A percentile compares a stretch with the other conserved stretches of the same genome.
phyloP scores from a whole-genome alignment of 2,113 vertebrate species.

The Gavia stellata region DNA sequence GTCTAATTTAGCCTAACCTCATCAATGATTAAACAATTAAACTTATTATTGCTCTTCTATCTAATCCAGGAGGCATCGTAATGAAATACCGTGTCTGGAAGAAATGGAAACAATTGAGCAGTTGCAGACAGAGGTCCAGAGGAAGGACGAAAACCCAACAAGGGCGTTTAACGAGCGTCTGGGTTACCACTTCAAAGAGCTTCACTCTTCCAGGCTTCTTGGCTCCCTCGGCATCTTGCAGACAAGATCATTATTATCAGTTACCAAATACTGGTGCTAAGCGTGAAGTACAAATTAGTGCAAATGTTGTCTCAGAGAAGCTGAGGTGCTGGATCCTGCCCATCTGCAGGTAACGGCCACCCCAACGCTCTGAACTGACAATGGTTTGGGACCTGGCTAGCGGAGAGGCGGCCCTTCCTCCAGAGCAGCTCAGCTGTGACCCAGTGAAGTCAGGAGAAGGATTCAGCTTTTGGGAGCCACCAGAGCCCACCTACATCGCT shows the following conservation, averaged over 20 bases:
- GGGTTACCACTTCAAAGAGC: background rate
- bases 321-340: background rate
- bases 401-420: background rate
- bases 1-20: conserved; percentile 12
- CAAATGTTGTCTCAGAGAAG: rapidly evolving
- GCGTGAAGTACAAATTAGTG: rapidly evolving
- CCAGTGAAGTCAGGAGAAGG: background rate
- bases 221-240: background rate
- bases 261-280: background rate
- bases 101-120: background rate
- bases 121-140: background rate
- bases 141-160: background rate
- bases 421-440: background rate
- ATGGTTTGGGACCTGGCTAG: background rate
- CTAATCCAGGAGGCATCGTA: background rate
- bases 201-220: background rate
- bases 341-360: background rate
- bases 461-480: background rate
- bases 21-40: conserved; percentile 44
- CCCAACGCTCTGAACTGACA: background rate
- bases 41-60: background rate
- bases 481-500: rapidly evolving
- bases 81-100: background rate
- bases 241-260: background rate
- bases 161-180: background rate